Evolutionary conservation across 1,140 invertebrate genomes (phyloP), one percentile per base, ranked within the genome.

Genomic region (Bombus superbus): DNA sequence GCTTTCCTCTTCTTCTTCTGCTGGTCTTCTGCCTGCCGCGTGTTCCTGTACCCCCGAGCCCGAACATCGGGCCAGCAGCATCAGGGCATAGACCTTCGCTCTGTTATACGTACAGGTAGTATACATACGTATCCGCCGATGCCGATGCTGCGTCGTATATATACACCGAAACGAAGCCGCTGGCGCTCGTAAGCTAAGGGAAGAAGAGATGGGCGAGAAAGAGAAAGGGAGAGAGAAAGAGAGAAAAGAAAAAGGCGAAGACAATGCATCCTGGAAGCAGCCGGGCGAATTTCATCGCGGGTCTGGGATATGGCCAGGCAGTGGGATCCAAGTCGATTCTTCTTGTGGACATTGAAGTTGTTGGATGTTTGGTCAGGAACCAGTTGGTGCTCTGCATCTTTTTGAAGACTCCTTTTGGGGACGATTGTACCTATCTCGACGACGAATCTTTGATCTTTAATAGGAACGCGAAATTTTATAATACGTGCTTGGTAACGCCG

Each of bases 11-110:
- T 62, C 75, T 59, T 62, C 75, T 64, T 42, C 75, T 78, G 9
- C 53, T 59, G 44, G 42, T 86, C 69, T 40, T 40, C 59, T 62
- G 64, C 38, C 32, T 66, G 74, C 81, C 73, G 62, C 47, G 73
- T 47, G 72, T 87, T 76, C 72, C 76, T 84, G 72, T 75, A 86
- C 85, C 57, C 72, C 71, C 78, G 38, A 62, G 76, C 35, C 78
- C 66, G 69, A 78, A 81, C 71, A 72, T 81, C 77, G 68, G 88
- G 83, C 80, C 66, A 78, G 81, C 84, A 92, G 89, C 89, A 91
- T 91, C 92, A 91, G 92, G 92, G 91, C 92, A 92, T 93, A 92
- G 92, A 93, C 92, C 92, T 90, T 89, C 85, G 88, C 62, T 88
- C 84, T 77, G 86, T 78, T 86, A 59, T 86, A 81, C 72, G 62